Evolutionary conservation across 1,140 invertebrate genomes (phyloP).

Genomic region (Aphaenogaster ashmeadi): DNA sequence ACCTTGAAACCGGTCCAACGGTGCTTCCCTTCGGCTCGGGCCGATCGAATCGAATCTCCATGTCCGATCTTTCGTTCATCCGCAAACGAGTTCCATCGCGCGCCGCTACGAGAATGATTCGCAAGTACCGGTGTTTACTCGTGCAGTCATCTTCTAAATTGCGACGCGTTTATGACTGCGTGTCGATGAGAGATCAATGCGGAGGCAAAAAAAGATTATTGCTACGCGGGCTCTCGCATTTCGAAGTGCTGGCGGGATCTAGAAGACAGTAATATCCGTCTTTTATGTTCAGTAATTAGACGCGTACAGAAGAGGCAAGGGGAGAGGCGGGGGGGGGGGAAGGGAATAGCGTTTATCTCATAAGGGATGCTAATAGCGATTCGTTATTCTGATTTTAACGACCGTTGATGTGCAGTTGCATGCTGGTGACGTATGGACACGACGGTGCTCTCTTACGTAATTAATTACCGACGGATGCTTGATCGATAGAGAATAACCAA

Average conservation of each 20-base stretch:
- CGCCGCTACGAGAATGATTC: constrained; percentile 74
- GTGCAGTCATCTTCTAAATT: constrained; percentile 77
- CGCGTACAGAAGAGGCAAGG: not conserved
- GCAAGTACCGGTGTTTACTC: constrained; percentile 75
- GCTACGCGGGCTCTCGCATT: constrained; percentile 43
- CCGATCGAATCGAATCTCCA: constrained; percentile 76
- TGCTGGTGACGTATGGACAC: not conserved
- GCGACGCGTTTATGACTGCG: constrained; percentile 73
- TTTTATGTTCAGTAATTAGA: constrained; percentile 43
- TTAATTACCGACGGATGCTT: constrained; percentile 20
- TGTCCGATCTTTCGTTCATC: constrained; percentile 74
- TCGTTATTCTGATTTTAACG: constrained; percentile 21
- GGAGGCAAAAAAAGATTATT: constrained; percentile 71
- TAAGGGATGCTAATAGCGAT: not conserved
- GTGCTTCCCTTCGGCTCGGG: constrained; percentile 50
- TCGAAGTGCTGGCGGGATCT: not conserved
- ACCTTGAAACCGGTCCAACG: constrained; percentile 76
- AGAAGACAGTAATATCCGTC: constrained; percentile 27
- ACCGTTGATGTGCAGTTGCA: not conserved
- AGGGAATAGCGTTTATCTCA: not conserved
- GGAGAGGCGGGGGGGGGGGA: not conserved
- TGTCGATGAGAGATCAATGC: constrained; percentile 72
- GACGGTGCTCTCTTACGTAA: constrained; percentile 13
- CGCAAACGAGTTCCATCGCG: constrained; percentile 73
- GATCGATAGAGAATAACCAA: constrained; percentile 19